A percentile compares a stretch with the other conserved stretches of the same genome.
These are phyloP conservation scores for Perodicticus potto DNA, from an alignment of 2,797 vertebrate genomes.

Conservation along the genomic window DNA sequence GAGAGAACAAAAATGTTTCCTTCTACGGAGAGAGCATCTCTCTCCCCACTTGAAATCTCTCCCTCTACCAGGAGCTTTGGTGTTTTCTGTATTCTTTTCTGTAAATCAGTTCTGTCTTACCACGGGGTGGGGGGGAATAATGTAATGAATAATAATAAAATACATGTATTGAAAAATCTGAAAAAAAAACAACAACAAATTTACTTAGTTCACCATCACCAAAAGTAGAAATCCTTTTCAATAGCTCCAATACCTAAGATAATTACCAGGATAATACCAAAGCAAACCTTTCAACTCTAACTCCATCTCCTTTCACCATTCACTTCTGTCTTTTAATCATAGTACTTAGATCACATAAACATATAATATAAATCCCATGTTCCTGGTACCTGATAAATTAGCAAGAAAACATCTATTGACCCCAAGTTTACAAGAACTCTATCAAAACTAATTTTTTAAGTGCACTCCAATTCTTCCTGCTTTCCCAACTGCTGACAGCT, in stretches of 20 bases:
- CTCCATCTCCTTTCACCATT: background rate
- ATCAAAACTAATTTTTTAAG: background rate
- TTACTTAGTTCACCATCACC: background rate
- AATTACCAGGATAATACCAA: background rate
- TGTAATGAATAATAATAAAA: too few relatives aligned
- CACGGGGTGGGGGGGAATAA: too few relatives aligned
- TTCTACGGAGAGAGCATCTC: too few relatives aligned
- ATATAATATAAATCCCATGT: background rate
- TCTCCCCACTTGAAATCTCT: too few relatives aligned
- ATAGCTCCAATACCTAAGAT: background rate
- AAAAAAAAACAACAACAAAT: too few relatives aligned
- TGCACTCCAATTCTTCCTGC: background rate
- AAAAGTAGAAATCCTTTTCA: background rate
- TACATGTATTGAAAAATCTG: too few relatives aligned
- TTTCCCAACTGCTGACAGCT: background rate
- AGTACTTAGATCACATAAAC: background rate
- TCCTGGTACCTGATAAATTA: background rate
- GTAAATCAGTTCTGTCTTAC: too few relatives aligned
- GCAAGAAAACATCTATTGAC: background rate
- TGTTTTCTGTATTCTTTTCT: too few relatives aligned
- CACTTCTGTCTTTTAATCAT: background rate
- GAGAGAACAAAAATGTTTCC: too few relatives aligned
- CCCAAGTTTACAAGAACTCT: background rate
- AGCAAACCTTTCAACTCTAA: background rate
- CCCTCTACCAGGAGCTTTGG: too few relatives aligned